Evolutionary conservation across 2,797 vertebrate genomes (phyloP).

Genomic region (Sebastolobus altivelis): DNA sequence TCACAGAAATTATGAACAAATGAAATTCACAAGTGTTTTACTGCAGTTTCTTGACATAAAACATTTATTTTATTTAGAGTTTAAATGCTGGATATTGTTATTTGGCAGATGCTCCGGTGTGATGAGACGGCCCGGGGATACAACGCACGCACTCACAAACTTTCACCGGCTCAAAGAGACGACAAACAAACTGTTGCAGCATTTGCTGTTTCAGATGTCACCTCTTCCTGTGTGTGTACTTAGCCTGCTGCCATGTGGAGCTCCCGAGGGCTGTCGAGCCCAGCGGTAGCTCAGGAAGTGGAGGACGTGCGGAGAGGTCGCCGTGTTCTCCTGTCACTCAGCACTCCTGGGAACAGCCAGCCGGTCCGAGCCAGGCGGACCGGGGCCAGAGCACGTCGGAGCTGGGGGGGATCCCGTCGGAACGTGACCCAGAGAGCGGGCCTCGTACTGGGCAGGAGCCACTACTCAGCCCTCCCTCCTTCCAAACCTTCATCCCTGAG

Average conservation of each 20-base stretch:
- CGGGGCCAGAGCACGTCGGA: slow-evolving; percentile 18
- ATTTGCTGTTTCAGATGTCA: slow-evolving; percentile 79
- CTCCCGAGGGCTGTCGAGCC: slow-evolving; percentile 51
- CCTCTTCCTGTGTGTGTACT: slow-evolving; percentile 77
- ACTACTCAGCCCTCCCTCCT: neutral
- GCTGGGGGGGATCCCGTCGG: slow-evolving; percentile 20
- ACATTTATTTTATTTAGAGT: neutral
- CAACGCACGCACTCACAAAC: slow-evolving; percentile 21
- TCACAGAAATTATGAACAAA: neutral
- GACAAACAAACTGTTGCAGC: slow-evolving; percentile 60
- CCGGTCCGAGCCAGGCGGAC: slow-evolving; percentile 29
- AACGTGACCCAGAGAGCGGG: slow-evolving; percentile 46
- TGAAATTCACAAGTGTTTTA: neutral
- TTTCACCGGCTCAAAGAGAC: slow-evolving; percentile 43
- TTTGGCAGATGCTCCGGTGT: slow-evolving; percentile 14
- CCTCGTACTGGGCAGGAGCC: slow-evolving; percentile 27
- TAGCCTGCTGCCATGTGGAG: slow-evolving; percentile 70
- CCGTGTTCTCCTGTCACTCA: slow-evolving; percentile 75
- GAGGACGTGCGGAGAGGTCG: slow-evolving; percentile 54
- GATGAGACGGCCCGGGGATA: neutral
- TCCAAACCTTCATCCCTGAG: slow-evolving; percentile 6
- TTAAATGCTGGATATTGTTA: neutral
- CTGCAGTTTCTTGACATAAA: neutral
- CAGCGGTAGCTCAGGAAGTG: slow-evolving; percentile 75
- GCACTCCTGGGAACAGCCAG: slow-evolving; percentile 58